Base-by-base conservation (phyloP, 2,113 vertebrate genomes). In the Stigmatopora argus region DNA sequence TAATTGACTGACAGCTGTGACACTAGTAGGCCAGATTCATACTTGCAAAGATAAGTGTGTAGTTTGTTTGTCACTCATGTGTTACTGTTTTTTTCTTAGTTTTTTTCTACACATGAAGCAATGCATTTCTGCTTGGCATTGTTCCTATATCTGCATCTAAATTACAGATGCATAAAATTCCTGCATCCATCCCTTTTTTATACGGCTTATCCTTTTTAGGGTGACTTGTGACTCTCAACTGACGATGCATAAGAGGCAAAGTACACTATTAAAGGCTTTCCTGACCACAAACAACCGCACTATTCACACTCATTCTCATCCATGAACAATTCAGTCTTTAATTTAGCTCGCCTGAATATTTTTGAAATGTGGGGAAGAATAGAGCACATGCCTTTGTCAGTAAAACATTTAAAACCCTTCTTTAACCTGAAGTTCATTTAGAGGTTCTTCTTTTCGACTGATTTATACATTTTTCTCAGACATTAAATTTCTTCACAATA, bases 1-100 rank as follows among this genome's bases (percentile, higher is more conserved):
- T 64, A 69, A 68, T 51, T 73, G 70, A 83, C 72, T 74, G 76
- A 70, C 79, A 74, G 74, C 69, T 66, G 74, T 58, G 67, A 69
- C 6, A 44, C 63, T 21, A n/a, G 69, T 21, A n/a, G 69, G 62
- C 64, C 10, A 21, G 18, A 75, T 19, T 62, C 8, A 59, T n/a
- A 38, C 57, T 19, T 71, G 15, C 44, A 66, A 26, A 61, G 49
- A 70, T 55, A 45, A 57, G n/a, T 62, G 19, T 65, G 64, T 45
- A 18, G 58, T 58, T 52, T 65, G 61, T 49, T 45, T 23, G 62
- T 69, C 53, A 17, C 21, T 69, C 53, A 17, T n/a, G 13, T 51
- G 72, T 38, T 62, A 35, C 19, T 0, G 0, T 71, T 23, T 64
- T 52, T 65, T 69, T 73, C 56, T 41, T 41, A n/a, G n/a, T 41